These are phyloP conservation scores for Sebastes wilsoni DNA, from an alignment of 2,797 vertebrate genomes.

Conservation along the genomic window DNA sequence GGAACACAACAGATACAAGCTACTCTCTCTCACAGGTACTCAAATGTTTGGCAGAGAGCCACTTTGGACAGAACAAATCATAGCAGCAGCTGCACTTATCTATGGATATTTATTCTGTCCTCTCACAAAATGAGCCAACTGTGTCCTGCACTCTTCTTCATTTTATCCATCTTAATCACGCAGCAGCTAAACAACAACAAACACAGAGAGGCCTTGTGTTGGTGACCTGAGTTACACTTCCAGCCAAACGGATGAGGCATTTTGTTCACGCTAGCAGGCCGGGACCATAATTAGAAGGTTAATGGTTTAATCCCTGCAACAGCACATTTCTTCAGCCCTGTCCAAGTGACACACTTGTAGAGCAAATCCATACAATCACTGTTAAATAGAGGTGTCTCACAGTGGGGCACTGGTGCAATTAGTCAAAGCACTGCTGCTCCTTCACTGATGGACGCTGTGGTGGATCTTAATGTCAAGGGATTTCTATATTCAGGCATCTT, in stretches of 20 bases:
- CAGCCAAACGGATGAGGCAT: neutral
- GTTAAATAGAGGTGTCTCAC: neutral
- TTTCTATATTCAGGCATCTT: neutral
- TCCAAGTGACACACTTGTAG: neutral
- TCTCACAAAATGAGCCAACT: conserved; percentile 38
- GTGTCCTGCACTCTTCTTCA: conserved; percentile 9
- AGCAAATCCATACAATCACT: neutral
- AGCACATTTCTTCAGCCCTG: neutral
- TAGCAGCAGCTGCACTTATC: conserved; percentile 52
- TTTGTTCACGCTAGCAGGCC: neutral
- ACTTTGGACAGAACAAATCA: conserved; percentile 58
- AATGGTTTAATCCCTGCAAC: neutral
- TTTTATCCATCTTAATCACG: conserved; percentile 22
- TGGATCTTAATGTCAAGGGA: neutral
- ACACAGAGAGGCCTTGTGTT: neutral
- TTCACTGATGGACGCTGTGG: neutral
- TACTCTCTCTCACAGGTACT: conserved; percentile 49
- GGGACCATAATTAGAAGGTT: neutral
- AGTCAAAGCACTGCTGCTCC: neutral
- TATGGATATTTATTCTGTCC: conserved; percentile 28
- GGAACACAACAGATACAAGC: conserved; percentile 48
- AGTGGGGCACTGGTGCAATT: neutral
- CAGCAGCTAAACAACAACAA: neutral
- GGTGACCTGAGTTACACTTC: neutral
- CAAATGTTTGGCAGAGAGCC: conserved; percentile 56